Evolutionary conservation across 2,113 vertebrate species (phyloP).

Genomic region (Scortum barcoo): DNA sequence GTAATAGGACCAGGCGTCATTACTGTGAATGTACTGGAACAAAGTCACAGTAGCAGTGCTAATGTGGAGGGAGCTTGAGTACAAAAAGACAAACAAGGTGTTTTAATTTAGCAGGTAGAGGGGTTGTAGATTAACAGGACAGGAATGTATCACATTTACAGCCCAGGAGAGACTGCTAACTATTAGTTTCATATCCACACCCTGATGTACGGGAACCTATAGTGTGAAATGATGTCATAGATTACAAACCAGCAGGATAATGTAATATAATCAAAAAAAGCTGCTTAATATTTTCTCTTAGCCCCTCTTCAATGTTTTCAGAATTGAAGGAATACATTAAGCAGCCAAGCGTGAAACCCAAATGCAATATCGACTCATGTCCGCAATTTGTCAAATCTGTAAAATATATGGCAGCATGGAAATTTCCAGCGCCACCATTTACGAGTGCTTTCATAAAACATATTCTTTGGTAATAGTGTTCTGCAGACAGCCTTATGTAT

Average conservation of each 20-base stretch:
- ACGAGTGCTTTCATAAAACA: constrained; percentile 83
- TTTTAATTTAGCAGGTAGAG: not conserved
- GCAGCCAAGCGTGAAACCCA: constrained; percentile 65
- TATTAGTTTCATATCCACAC: not conserved
- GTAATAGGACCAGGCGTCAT: not conserved
- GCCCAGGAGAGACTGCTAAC: constrained; percentile 1
- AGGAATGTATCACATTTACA: not conserved
- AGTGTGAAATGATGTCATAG: constrained; percentile 31
- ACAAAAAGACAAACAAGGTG: not conserved
- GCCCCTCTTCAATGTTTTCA: constrained; percentile 63
- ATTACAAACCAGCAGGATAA: constrained; percentile 37
- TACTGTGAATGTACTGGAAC: not conserved
- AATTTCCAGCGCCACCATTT: constrained; percentile 76
- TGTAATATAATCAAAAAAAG: constrained; percentile 44
- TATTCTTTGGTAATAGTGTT: constrained; percentile 84
- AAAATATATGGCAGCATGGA: constrained; percentile 76
- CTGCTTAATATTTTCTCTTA: constrained; percentile 58
- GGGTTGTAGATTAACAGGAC: not conserved
- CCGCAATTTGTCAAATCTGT: constrained; percentile 80
- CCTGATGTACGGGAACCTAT: constrained; percentile 14
- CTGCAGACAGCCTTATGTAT: constrained; percentile 82
- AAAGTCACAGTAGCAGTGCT: not conserved
- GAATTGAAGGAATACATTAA: constrained; percentile 70
- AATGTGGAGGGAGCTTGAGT: not conserved
- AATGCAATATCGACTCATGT: constrained; percentile 72